phyloP scores from a whole-genome alignment of 2,797 vertebrate genomes.

The Poeciliopsis paucimaculata region DNA sequence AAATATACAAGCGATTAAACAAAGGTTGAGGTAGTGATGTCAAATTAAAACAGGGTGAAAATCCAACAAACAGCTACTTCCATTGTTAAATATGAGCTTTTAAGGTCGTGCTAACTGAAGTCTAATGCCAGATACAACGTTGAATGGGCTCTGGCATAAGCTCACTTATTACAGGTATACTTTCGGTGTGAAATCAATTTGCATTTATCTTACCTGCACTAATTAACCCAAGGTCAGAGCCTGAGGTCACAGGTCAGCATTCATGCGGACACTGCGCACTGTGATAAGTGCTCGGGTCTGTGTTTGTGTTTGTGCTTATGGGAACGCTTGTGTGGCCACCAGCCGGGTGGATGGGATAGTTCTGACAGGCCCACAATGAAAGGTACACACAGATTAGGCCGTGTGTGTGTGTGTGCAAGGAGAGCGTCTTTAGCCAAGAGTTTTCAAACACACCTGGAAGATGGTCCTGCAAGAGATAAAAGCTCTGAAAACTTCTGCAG shows the following conservation, averaged over 20 bases:
- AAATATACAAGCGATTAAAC: background rate
- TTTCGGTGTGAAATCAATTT: constrained; percentile 41
- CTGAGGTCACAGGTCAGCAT: constrained; percentile 53
- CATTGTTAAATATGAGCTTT: background rate
- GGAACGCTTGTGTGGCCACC: constrained; percentile 66
- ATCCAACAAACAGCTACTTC: background rate
- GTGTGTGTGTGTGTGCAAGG: constrained; percentile 38
- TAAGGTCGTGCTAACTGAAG: background rate
- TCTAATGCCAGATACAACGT: background rate
- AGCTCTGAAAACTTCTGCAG: constrained; percentile 29
- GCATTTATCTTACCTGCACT: constrained; percentile 28
- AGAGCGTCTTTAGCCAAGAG: constrained; percentile 44
- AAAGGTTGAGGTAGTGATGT: background rate
- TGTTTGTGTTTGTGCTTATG: constrained; percentile 69
- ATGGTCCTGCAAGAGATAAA: constrained; percentile 61
- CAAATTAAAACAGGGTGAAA: too few species aligned
- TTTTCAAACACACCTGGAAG: constrained; percentile 70
- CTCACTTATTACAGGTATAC: background rate
- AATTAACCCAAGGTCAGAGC: constrained; percentile 49
- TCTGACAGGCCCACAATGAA: constrained; percentile 63
- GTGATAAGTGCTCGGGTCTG: constrained; percentile 38
- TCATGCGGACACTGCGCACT: constrained; percentile 24
- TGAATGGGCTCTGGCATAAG: background rate
- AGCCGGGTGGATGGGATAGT: constrained; percentile 35
- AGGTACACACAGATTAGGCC: constrained; percentile 66